Evolutionary conservation across 1,140 invertebrate genomes (phyloP), one percentile per base, ranked within the genome.

Genomic region (Patella vulgata): DNA sequence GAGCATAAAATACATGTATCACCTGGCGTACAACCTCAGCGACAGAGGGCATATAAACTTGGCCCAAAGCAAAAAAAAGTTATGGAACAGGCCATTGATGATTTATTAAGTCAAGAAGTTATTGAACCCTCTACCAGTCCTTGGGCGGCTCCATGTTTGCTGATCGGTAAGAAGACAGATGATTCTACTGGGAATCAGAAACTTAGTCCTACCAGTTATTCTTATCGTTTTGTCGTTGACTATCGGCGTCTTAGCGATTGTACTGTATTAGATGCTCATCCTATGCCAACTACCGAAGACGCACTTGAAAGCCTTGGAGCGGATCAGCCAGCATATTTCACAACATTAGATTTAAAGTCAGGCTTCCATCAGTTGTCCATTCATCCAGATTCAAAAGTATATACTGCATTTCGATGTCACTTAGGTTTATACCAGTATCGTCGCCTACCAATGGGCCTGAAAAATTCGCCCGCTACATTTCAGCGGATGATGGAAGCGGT

Each of bases 311-410:
- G n/a, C n/a, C n/a, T n/a, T n/a, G n/a, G n/a, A n/a, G n/a, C n/a
- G n/a, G n/a, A n/a, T n/a, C n/a, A n/a, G 3, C 33, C 50, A 9
- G 33, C 59, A 31, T 64, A 54, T 19, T 73, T 72, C 51, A 58
- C 48, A n/a, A 72, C 63, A 9, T 30, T 70, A 11, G 66, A 72
- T 36, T 56, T 74, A 11, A 56, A 12, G 36, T 59, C 27, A 39
- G 77, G 77, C 1, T 81, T 68, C 51, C 77, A 79, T 77, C 85
- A 85, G 52, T 61, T 86, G 1, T 50, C 33, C 9, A 56, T 87
- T 14, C 43, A n/a, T n/a, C n/a, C 77, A 14, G 12, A 55, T n/a
- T n/a, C n/a, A n/a, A n/a, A n/a, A n/a, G n/a, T n/a, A n/a, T n/a
- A n/a, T n/a, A n/a, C n/a, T n/a, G n/a, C n/a, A n/a, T n/a, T n/a